Conservation (phyloP, 1,140 invertebrate genomes). For the Asbolus verrucosus region DNA sequence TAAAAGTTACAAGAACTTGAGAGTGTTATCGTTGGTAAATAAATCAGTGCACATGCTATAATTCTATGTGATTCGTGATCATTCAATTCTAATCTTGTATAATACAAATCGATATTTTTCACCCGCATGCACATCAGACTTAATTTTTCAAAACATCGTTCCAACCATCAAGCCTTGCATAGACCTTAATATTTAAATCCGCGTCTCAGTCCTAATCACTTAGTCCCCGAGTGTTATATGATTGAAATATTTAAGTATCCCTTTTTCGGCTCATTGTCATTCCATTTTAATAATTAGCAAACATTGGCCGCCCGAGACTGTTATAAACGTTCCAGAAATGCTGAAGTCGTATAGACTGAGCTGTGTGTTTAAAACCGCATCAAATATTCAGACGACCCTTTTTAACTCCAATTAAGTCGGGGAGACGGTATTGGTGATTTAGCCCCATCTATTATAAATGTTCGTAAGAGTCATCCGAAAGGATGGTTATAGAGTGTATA, state of each 20-base stretch:
- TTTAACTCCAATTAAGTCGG: conserved; percentile 53
- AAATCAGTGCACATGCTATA: too few relatives aligned
- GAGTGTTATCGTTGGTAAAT: too few relatives aligned
- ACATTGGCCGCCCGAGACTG: conserved; percentile 34
- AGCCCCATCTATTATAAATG: conserved; percentile 44
- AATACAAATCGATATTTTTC: not conserved
- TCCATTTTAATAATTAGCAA: conserved; percentile 49
- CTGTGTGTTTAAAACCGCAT: conserved; percentile 48
- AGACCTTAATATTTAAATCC: conserved; percentile 5
- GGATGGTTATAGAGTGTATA: too few relatives aligned
- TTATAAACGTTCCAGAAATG: conserved; percentile 37
- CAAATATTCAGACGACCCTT: conserved; percentile 50
- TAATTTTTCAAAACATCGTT: not conserved
- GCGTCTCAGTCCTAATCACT: conserved; percentile 47
- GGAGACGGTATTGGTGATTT: conserved; percentile 53
- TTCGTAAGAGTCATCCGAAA: conserved; percentile 19
- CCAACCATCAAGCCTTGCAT: not conserved
- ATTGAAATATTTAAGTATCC: conserved; percentile 49
- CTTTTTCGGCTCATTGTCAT: conserved; percentile 50
- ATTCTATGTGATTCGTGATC: too few relatives aligned
- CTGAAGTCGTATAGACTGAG: conserved; percentile 35
- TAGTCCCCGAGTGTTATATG: conserved; percentile 25
- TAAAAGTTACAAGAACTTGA: too few relatives aligned
- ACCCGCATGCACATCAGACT: not conserved
- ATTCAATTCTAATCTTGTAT: too few relatives aligned